Conservation (phyloP, 2,888 invertebrate genomes). For the Nomada goodeniana region DNA sequence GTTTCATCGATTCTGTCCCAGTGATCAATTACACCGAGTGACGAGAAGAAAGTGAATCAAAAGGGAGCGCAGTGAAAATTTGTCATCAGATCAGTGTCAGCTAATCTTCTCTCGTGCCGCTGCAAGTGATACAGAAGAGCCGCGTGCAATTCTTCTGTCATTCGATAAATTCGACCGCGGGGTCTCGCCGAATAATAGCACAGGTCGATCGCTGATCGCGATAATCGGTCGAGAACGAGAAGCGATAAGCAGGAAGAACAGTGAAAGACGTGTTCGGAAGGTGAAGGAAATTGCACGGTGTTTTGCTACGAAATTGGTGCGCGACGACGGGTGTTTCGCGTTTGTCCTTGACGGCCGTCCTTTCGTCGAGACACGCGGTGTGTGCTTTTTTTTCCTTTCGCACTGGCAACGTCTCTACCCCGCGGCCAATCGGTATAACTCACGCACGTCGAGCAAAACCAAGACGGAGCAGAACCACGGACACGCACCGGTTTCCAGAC, state of each 20-base stretch:
- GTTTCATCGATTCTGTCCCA: neutral
- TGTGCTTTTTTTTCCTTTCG: constrained; percentile 34
- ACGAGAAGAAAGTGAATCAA: neutral
- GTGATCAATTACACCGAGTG: neutral
- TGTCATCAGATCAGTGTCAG: constrained; percentile 14
- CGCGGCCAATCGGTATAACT: constrained; percentile 11
- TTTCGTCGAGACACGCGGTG: constrained; percentile 39
- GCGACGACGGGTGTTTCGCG: constrained; percentile 6
- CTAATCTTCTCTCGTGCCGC: neutral
- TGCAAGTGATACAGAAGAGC: neutral
- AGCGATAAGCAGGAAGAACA: neutral
- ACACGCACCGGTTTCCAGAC: neutral
- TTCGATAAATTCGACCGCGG: neutral
- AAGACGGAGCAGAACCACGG: neutral
- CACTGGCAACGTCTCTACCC: constrained; percentile 28
- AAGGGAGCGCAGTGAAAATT: constrained; percentile 15
- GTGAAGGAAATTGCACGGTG: constrained; percentile 6
- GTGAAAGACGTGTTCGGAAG: neutral
- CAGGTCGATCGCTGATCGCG: neutral
- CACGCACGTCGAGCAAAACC: neutral
- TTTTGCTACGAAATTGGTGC: constrained; percentile 21
- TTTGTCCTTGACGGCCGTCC: constrained; percentile 52
- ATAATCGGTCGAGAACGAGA: neutral
- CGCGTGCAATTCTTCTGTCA: neutral
- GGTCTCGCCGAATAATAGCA: neutral